phyloP scores from a whole-genome alignment of 2,888 invertebrate species.

The Synergus itoensis region DNA sequence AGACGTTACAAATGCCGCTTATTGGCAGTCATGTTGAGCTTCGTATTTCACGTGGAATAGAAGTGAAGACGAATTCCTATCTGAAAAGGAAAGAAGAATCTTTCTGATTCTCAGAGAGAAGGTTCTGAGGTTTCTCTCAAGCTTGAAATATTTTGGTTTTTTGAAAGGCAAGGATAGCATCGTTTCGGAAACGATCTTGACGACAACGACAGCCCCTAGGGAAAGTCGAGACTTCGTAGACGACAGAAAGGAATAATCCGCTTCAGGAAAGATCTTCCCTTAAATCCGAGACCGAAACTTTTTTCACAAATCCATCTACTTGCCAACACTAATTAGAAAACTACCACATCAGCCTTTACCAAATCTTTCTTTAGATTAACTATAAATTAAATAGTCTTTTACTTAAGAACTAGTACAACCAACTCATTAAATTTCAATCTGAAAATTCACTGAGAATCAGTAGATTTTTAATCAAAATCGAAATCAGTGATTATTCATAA shows the following conservation, averaged over 20 bases:
- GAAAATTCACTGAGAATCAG: too few relatives aligned
- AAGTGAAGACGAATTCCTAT: neutral
- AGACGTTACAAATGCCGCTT: neutral
- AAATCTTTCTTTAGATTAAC: too few relatives aligned
- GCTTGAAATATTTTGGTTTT: slow-evolving; percentile 17
- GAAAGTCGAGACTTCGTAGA: neutral
- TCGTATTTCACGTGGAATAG: neutral
- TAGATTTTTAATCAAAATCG: too few relatives aligned
- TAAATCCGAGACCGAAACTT: too few relatives aligned
- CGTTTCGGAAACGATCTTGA: slow-evolving; percentile 7
- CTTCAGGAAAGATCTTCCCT: too few relatives aligned
- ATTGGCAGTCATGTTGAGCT: neutral
- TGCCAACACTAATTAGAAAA: too few relatives aligned
- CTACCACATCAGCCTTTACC: too few relatives aligned
- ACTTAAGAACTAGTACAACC: too few relatives aligned
- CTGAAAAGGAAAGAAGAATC: neutral
- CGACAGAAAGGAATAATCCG: neutral
- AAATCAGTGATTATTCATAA: too few relatives aligned
- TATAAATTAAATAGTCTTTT: too few relatives aligned
- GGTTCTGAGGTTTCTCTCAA: neutral
- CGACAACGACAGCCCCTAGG: neutral
- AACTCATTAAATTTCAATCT: too few relatives aligned
- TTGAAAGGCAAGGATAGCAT: neutral
- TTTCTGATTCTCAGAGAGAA: neutral
- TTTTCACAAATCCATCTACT: too few relatives aligned